These are phyloP conservation scores for Panurus biarmicus DNA, from an alignment of 2,113 vertebrate species.

Conservation along the genomic window DNA sequence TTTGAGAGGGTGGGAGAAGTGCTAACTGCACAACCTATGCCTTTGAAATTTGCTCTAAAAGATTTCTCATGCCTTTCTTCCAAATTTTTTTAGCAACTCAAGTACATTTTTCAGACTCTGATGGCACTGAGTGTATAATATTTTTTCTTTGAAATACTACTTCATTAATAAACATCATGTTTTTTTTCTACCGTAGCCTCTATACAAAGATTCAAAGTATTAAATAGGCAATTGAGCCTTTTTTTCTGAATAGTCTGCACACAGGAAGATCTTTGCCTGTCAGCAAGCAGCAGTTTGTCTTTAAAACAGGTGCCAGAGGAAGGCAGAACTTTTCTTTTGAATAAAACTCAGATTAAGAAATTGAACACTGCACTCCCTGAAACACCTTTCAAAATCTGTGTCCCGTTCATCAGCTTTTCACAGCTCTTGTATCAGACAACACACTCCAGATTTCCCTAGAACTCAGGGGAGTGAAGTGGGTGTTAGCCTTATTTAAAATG, in stretches of 20 bases:
- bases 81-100: background rate
- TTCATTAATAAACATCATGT: background rate
- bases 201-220: background rate
- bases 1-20: background rate
- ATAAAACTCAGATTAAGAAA: background rate
- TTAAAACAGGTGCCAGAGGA: background rate
- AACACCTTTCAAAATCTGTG: background rate
- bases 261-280: background rate
- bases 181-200: background rate
- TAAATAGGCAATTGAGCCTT: background rate
- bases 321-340: background rate
- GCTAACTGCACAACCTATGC: background rate
- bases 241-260: background rate
- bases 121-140: background rate
- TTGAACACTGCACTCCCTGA: fast-evolving
- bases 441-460: background rate
- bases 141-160: background rate
- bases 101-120: background rate
- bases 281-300: background rate
- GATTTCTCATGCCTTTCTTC: background rate
- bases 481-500: background rate
- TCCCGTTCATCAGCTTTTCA: background rate
- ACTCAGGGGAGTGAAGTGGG: fast-evolving
- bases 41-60: background rate
- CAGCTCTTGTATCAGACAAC: background rate